Evolutionary conservation across 1,140 invertebrate species (phyloP).

Genomic region (Colletes gigas): DNA sequence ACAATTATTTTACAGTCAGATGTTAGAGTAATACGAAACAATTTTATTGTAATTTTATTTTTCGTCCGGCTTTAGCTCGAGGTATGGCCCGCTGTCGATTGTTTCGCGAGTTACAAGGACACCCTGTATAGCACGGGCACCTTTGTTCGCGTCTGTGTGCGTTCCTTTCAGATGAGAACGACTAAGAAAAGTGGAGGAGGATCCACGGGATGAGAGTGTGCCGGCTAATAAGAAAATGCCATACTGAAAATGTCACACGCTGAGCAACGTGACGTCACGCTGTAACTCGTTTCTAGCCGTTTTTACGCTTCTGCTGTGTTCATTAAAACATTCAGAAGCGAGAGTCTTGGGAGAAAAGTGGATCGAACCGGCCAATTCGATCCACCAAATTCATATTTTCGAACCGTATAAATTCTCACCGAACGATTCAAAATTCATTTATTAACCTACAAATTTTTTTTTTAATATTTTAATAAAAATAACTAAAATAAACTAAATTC

Average conservation of each 20-base stretch:
- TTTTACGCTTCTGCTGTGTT: conserved; percentile 12
- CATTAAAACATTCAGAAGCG: neutral
- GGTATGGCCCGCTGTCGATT: neutral
- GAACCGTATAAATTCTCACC: too few relatives aligned
- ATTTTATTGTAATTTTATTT: neutral
- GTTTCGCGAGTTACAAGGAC: neutral
- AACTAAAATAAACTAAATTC: too few relatives aligned
- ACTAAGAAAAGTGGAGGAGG: neutral
- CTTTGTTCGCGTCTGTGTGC: neutral
- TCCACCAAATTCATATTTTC: too few relatives aligned
- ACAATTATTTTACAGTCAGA: too few relatives aligned
- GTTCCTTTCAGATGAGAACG: neutral
- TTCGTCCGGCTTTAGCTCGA: neutral
- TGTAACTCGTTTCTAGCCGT: conserved; percentile 15
- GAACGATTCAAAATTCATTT: too few relatives aligned
- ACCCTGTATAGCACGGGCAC: neutral
- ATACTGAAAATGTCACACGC: conserved; percentile 70
- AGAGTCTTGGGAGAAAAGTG: neutral
- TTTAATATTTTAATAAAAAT: too few relatives aligned
- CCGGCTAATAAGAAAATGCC: conserved; percentile 64
- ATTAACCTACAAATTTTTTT: too few relatives aligned
- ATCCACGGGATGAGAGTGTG: conserved; percentile 28
- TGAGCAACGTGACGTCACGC: conserved; percentile 54
- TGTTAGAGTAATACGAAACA: too few relatives aligned
- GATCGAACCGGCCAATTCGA: too few relatives aligned